Percentiles rank a stretch among this genome's conserved stretches.
phyloP scores from a whole-genome alignment of 2,113 vertebrate species.

The Apodemus sylvaticus region DNA sequence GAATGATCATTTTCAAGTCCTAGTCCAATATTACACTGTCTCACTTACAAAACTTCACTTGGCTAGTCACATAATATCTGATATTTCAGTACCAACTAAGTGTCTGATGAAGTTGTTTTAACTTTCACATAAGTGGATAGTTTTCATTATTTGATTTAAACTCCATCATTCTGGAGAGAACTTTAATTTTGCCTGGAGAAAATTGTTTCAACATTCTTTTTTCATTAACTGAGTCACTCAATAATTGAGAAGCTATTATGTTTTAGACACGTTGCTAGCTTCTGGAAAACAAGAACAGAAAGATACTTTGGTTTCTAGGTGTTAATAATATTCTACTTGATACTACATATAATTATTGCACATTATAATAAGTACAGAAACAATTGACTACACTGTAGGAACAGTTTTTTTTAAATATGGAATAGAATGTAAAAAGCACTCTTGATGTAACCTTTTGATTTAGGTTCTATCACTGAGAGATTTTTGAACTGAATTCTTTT shows the following conservation, averaged over 20 bases:
- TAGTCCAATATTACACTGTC: neutral
- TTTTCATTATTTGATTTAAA: conserved; percentile 27
- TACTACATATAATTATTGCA: neutral
- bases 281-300: conserved; percentile 12
- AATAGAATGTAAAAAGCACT: neutral
- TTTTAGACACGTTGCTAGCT: neutral
- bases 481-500: neutral
- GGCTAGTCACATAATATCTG: neutral
- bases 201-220: neutral
- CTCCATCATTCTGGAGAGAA: neutral
- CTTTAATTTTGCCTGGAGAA: conserved; percentile 28
- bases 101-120: conserved; percentile 17
- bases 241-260: conserved; percentile 49
- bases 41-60: neutral
- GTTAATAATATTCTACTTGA: neutral
- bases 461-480: neutral
- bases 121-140: conserved; percentile 31
- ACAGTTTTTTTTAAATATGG: neutral
- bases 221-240: conserved; percentile 15
- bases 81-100: conserved; percentile 31
- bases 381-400: neutral
- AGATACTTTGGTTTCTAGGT: neutral
- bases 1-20: neutral
- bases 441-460: neutral
- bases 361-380: neutral